Evolutionary conservation across 2,113 vertebrate genomes (phyloP), one percentile per base, ranked within the genome.

Genomic region (Dolichallabes microphthalmus): DNA sequence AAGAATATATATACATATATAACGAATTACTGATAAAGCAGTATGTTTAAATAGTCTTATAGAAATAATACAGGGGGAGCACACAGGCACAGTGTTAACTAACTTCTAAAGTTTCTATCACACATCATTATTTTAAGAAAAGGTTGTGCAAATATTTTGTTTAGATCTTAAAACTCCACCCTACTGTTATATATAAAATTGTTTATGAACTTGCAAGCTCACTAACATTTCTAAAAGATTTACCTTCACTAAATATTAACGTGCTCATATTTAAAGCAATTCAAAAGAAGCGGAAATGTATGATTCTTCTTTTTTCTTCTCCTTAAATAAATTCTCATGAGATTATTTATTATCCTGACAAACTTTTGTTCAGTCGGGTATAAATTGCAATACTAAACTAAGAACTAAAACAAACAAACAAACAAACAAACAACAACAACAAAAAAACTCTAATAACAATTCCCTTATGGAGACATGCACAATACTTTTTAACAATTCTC

Each of bases 91-190:
- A 86, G 66, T 22, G 75, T 75, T 80, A 77, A 64, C 71, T 12
- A 76, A 63, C 57, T 11, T 27, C 25, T 66, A 61, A 32, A 74
- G 57, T 39, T 52, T 14, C 22, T 80, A 73, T 45, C 35, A 85
- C 52, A 87, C 76, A 79, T 64, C 30, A 64, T 87, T 60, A 82
- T 8, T 79, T 75, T 86, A 82, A 75, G 55, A 86, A 76, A 87
- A 76, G 58, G 22, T 25, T 66, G 22, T 57, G 25, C 78, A 88
- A 74, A 89, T 74, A 60, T 63, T 81, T 85, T 83, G 84, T 64
- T 71, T 39, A 64, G 2, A 66, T 63, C 82, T 2, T 60, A 85
- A 79, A 80, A 83, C 64, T 90, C 88, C 88, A 68, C 86, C 68
- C 73, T 39, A 32, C 83, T 53, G 77, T 39, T 76, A 75, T 57